Evolutionary conservation across 2,888 invertebrate species (phyloP), one percentile per base, ranked within the genome.

Genomic region (Epicampocera succincta): DNA sequence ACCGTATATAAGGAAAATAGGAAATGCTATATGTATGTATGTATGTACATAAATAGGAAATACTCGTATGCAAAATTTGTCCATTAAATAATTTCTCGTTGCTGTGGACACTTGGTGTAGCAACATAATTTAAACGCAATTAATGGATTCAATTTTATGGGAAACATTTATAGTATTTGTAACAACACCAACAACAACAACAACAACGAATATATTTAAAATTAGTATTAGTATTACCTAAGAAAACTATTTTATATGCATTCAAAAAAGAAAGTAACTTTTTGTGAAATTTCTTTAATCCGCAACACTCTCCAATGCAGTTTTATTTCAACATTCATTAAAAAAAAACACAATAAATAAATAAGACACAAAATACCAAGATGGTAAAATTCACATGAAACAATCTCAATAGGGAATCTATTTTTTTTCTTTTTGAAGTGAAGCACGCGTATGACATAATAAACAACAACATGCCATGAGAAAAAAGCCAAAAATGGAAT

Each of bases 361-460:
- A 48, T 8, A 19, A 56, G n/a, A 33, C 0, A 42, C 8, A 58
- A 42, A 46, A 50, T 21, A 61, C 52, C 19, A 44, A 40, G 52
- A 54, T 46, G 52, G 11, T 63, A 29, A 71, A 12, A 71, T 61
- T 61, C 56, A 75, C 29, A 63, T 65, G 21, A 50, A 56, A 58
- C 58, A 19, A 71, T 29, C 19, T 42, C 42, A 15, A 44, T 60
- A 19, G 56, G 12, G 17, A 11, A 60, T 54, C 68, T 42, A 77
- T 65, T 33, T 9, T 0, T 9, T 78, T 33, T 29, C 29, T 29
- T 33, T 33, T 33, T 5, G 33, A 74, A 63, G 61, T 74, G 48
- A 38, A 80, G 74, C 74, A 75, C 74, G 80, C 63, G 68, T 69
- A 65, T 75, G 74, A 80, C 65, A 80, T 80, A 80, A 80, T 65